Conservation (phyloP, 1,140 invertebrate genomes). For the Ptiloglossa arizonensis region DNA sequence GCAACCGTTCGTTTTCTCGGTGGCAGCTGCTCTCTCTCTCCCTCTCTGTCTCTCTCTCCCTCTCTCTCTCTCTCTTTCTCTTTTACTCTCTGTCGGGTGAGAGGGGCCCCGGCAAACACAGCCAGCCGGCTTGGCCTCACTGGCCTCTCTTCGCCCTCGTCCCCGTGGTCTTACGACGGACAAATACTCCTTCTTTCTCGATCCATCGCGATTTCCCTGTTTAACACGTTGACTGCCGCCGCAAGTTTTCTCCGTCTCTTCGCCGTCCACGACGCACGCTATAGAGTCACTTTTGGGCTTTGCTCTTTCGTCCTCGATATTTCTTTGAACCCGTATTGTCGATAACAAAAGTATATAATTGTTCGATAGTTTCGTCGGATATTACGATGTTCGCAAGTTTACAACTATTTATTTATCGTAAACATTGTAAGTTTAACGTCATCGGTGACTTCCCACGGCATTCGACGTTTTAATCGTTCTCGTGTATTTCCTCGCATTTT, state of each 20-base stretch:
- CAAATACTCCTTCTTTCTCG: slow-evolving; percentile 64
- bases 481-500: not conserved
- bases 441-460: not conserved
- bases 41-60: too few relatives aligned
- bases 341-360: not conserved
- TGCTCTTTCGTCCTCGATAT: not conserved
- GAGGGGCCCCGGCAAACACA: slow-evolving; percentile 59
- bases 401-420: not conserved
- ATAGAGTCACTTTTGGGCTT: not conserved
- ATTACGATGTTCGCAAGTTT: not conserved
- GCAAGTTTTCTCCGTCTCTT: not conserved
- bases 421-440: too few relatives aligned
- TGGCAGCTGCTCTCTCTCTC: slow-evolving; percentile 69
- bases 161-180: slow-evolving; percentile 54
- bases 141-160: slow-evolving; percentile 56
- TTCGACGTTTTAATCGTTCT: not conserved
- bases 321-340: not conserved
- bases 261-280: not conserved
- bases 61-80: slow-evolving; percentile 55
- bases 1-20: slow-evolving; percentile 55
- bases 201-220: slow-evolving; percentile 16
- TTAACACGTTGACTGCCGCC: not conserved
- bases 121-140: slow-evolving; percentile 44
- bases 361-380: not conserved
- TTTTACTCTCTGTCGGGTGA: slow-evolving; percentile 58